A percentile compares a stretch with the other conserved stretches of the same genome.
Evolutionary conservation across 2,113 vertebrate species (phyloP).

Genomic region (Ondatra zibethicus): DNA sequence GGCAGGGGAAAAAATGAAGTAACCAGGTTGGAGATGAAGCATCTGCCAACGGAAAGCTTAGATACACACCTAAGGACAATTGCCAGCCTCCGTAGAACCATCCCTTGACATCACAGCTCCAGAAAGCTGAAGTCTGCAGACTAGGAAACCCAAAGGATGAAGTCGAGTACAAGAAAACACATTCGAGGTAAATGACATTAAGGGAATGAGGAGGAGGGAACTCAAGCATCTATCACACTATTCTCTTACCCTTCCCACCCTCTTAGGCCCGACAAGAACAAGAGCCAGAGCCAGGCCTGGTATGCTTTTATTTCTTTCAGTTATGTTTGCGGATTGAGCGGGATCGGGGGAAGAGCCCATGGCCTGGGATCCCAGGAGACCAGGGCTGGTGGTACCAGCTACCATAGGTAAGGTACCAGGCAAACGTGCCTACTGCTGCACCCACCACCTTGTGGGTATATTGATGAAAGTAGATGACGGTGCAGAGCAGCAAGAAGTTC

Average conservation of each 20-base stretch:
- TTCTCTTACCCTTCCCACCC: constrained; percentile 6
- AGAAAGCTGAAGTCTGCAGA: not conserved
- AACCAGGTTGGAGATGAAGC: not conserved
- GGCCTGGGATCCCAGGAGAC: constrained; percentile 91
- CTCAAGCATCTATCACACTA: not conserved
- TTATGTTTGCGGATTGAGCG: constrained; percentile 72
- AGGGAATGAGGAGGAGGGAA: not conserved
- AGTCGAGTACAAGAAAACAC: not conserved
- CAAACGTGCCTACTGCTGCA: constrained; percentile 88
- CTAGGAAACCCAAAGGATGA: not conserved
- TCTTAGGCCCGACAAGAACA: constrained; percentile 34
- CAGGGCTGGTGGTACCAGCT: constrained; percentile 89
- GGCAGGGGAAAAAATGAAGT: not conserved
- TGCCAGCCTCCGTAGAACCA: not conserved
- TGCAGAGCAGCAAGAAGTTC: constrained; percentile 89
- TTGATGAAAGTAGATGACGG: constrained; percentile 87
- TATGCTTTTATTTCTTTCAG: constrained; percentile 77
- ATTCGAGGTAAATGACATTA: not conserved
- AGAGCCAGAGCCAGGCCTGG: constrained; percentile 17
- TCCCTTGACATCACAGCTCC: not conserved
- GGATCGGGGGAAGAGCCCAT: constrained; percentile 86
- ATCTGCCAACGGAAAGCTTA: not conserved
- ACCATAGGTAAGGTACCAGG: constrained; percentile 91
- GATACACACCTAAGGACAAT: not conserved
- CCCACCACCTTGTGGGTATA: constrained; percentile 91